phyloP scores from a whole-genome alignment of 1,140 invertebrate species.

The Habropoda laboriosa region DNA sequence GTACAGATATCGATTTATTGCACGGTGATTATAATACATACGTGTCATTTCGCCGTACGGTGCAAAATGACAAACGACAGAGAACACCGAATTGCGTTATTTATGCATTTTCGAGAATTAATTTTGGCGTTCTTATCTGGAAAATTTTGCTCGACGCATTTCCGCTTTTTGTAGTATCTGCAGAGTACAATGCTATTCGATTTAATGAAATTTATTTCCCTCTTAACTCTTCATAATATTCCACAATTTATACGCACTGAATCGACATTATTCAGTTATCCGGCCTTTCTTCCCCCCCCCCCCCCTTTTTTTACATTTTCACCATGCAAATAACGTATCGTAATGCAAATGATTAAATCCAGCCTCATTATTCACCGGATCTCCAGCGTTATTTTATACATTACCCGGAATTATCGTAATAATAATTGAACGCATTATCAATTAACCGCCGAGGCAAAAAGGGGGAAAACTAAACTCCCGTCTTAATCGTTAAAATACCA shows the following conservation, averaged over 20 bases:
- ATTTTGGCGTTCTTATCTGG: too few relatives aligned
- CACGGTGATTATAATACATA: too few relatives aligned
- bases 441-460: neutral
- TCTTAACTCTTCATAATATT: neutral
- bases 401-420: neutral
- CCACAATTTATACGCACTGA: neutral
- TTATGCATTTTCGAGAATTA: too few relatives aligned
- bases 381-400: neutral
- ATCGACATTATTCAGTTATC: neutral
- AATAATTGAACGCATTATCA: neutral
- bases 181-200: neutral
- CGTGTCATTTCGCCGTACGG: too few relatives aligned
- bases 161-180: neutral
- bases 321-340: neutral
- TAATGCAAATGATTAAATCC: neutral
- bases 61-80: too few relatives aligned
- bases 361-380: neutral
- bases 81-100: too few relatives aligned
- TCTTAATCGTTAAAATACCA: too few relatives aligned
- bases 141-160: neutral
- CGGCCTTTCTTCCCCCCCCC: too few relatives aligned
- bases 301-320: slow-evolving; percentile 5
- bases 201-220: slow-evolving; percentile 6
- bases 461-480: too few relatives aligned
- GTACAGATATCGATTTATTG: too few relatives aligned